phyloP scores from a whole-genome alignment of 2,888 invertebrate genomes.

The Nomada lathburiana region DNA sequence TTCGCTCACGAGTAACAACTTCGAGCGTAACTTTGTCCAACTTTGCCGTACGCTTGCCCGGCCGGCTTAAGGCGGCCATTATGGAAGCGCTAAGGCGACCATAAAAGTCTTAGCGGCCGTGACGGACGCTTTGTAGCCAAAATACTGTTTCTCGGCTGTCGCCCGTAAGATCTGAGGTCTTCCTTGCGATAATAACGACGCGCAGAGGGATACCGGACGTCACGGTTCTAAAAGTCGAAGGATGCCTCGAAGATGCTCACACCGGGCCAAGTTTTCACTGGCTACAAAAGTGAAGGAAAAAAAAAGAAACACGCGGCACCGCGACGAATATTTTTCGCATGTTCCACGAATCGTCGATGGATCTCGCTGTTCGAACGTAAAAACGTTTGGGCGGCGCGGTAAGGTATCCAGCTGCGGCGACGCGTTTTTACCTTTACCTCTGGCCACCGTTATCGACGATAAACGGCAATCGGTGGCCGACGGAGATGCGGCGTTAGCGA shows the following conservation, averaged over 20 bases:
- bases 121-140: slow-evolving; percentile 75
- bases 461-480: slow-evolving; percentile 45
- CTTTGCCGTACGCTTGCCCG: slow-evolving; percentile 20
- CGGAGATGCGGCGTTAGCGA: slow-evolving; percentile 13
- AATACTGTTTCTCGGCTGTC: slow-evolving; percentile 71
- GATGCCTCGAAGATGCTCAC: slow-evolving; percentile 27
- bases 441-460: slow-evolving; percentile 51
- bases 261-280: slow-evolving; percentile 35
- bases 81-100: slow-evolving; percentile 67
- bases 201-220: slow-evolving; percentile 51
- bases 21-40: slow-evolving; percentile 70
- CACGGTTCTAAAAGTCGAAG: slow-evolving; percentile 65
- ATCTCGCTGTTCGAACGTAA: slow-evolving; percentile 40
- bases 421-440: slow-evolving; percentile 26
- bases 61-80: slow-evolving; percentile 60
- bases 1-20: slow-evolving; percentile 22
- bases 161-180: slow-evolving; percentile 61
- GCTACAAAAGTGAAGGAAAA: slow-evolving; percentile 38
- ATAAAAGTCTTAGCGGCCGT: slow-evolving; percentile 77
- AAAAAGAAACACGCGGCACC: slow-evolving; percentile 25
- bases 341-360: slow-evolving; percentile 60
- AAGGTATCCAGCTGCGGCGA: slow-evolving; percentile 52
- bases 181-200: slow-evolving; percentile 57
- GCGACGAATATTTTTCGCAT: slow-evolving; percentile 60
- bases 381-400: slow-evolving; percentile 35